Evolutionary conservation across 2,797 vertebrate genomes (phyloP), one percentile per base, ranked within the genome.

Genomic region (Pseudocheirus occidentalis): DNA sequence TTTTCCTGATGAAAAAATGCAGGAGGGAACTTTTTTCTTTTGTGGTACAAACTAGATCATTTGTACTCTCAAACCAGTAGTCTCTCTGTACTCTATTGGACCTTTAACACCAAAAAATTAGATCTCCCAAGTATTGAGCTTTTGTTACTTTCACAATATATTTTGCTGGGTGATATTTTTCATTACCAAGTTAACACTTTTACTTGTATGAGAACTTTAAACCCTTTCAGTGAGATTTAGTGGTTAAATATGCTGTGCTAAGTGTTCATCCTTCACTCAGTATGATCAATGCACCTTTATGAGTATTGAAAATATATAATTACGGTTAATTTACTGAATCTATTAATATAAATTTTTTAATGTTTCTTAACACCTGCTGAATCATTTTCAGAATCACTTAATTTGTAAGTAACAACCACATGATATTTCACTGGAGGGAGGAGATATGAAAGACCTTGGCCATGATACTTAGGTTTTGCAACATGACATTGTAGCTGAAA

Each of bases 351-450:
- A 87, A 5, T 29, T n/a, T 90, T 16, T 3, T 4, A 55, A 0
- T 3, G 46, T 31, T 55, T 13, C 55, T 46, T 29, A 7, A 6
- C 9, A 0, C 1, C 0, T 18, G 13, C 4, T 1, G 21, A 27
- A 52, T 55, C 54, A 0, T 50, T 91, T 54, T 73, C 56, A 46
- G 10, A 58, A 27, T 0, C 4, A 94, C 28, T 29, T 58, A 0
- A 1, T 54, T 56, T 94, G 55, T 1, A 87, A 2, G 14, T 18
- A 5, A 28, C 27, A 52, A 29, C 28, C 0, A 46, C 18, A 24
- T 21, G 40, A 24, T 81, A 24, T 81, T 81, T 81, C 66, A 81
- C n/a, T 40, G n/a, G n/a, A 21, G n/a, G 50, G 14, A 66, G 34
- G 0, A 40, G 3, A 18, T 40, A 0, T 57, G 55, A 5, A n/a